Conservation (phyloP, 2,113 vertebrate species). For the Stegastes partitus region DNA sequence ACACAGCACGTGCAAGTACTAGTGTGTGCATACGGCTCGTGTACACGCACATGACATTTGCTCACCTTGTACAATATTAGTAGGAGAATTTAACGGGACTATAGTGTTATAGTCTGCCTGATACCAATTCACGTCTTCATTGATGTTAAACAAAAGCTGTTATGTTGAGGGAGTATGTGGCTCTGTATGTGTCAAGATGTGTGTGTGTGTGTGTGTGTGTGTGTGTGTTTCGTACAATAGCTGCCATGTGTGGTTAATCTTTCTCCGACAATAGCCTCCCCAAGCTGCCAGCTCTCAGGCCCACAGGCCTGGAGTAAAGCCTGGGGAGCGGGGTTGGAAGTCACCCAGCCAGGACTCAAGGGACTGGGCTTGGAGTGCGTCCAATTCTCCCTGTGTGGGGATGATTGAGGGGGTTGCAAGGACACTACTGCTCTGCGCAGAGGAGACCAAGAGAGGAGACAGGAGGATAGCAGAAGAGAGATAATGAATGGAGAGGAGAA, state of each 20-base stretch:
- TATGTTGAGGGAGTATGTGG: conserved; percentile 50
- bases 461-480: conserved; percentile 38
- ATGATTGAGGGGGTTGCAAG: conserved; percentile 77
- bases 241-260: conserved; percentile 78
- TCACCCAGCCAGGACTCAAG: conserved; percentile 76
- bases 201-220: conserved; percentile 54
- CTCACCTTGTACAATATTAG: conserved; percentile 37
- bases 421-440: conserved; percentile 61
- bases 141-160: conserved; percentile 53
- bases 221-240: conserved; percentile 63
- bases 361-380: conserved; percentile 69
- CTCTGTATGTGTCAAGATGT: conserved; percentile 45
- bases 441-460: conserved; percentile 44
- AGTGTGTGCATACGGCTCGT: conserved; percentile 6
- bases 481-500: conserved; percentile 51
- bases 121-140: conserved; percentile 47
- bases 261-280: conserved; percentile 70
- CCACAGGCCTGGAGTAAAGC: conserved; percentile 76
- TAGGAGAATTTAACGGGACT: conserved; percentile 12
- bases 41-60: conserved; percentile 44
- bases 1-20: conserved; percentile 23
- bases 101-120: conserved; percentile 26
- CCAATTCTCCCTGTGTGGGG: conserved; percentile 74
- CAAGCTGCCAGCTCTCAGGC: conserved; percentile 71
- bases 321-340: conserved; percentile 75